Percentiles rank a stretch among this genome's conserved stretches.
Evolutionary conservation across 2,113 vertebrate species (phyloP).

Genomic region (Baryphthengus martii): DNA sequence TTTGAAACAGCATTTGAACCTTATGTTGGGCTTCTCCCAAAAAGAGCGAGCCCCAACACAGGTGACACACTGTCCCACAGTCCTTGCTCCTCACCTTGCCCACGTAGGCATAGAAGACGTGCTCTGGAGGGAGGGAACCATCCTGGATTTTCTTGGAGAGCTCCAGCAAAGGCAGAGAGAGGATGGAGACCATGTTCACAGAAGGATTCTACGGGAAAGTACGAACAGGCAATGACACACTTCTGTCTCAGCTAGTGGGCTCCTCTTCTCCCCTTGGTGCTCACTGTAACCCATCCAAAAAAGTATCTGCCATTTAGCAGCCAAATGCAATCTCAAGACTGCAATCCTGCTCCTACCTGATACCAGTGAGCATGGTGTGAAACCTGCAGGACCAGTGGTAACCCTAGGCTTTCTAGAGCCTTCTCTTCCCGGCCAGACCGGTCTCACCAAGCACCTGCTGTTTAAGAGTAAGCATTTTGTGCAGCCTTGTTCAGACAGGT

Average conservation of each 20-base stretch:
- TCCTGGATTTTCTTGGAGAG: conserved; percentile 67
- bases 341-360: neutral
- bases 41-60: accelerated
- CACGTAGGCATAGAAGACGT: conserved; percentile 78
- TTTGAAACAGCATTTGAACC: neutral
- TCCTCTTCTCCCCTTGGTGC: neutral
- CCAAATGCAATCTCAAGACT: neutral
- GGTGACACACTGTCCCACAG: accelerated
- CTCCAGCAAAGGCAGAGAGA: conserved; percentile 71
- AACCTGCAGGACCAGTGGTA: neutral
- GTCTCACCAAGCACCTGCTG: neutral
- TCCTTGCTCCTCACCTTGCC: conserved; percentile 73
- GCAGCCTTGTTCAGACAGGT: neutral
- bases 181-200: conserved; percentile 30
- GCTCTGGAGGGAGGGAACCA: conserved; percentile 68
- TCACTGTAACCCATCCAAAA: neutral
- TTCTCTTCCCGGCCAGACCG: neutral
- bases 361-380: accelerated
- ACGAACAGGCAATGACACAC: neutral
- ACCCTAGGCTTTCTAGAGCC: neutral
- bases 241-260: neutral
- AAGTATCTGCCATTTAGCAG: neutral
- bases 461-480: neutral
- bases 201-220: conserved; percentile 60
- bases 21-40: neutral